Percentiles rank a stretch among this genome's conserved stretches.
phyloP scores from a whole-genome alignment of 1,140 invertebrate genomes.

The Drosophila nigrodunni region DNA sequence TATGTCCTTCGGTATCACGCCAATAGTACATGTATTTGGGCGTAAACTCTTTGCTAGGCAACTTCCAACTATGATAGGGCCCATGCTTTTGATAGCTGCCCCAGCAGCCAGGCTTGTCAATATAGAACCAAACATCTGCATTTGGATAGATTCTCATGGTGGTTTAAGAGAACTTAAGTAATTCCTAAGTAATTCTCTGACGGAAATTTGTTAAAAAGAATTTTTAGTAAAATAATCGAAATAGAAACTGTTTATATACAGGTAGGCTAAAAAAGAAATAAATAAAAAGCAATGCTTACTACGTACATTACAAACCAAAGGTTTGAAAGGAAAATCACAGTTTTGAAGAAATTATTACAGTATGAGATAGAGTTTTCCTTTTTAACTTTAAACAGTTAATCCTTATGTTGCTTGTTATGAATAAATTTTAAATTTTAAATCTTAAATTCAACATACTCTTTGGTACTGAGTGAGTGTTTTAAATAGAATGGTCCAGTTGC shows the following conservation, averaged over 20 bases:
- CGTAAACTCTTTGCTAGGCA: conserved; percentile 16
- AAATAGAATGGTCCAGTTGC: conserved; percentile 12
- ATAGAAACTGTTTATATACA: neutral
- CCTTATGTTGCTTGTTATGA: too few relatives aligned
- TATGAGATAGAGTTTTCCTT: too few relatives aligned
- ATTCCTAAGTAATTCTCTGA: neutral
- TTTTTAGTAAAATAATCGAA: neutral
- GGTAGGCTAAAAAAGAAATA: neutral
- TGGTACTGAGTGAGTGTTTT: neutral
- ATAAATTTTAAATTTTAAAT: too few relatives aligned
- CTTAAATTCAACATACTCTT: too few relatives aligned
- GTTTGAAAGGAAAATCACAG: neutral
- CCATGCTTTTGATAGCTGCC: conserved; percentile 50
- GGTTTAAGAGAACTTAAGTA: neutral
- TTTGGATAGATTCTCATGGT: conserved; percentile 58
- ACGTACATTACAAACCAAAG: neutral
- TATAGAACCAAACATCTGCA: conserved; percentile 55
- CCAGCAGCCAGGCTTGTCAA: conserved; percentile 56
- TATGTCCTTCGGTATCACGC: conserved; percentile 59
- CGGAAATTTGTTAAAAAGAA: neutral
- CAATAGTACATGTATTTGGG: conserved; percentile 56
- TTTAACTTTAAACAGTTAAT: too few relatives aligned
- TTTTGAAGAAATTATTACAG: neutral
- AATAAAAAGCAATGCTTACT: neutral
- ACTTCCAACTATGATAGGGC: conserved; percentile 57